These are phyloP conservation scores for Apis laboriosa DNA, from an alignment of 1,140 invertebrate species.

Conservation along the genomic window DNA sequence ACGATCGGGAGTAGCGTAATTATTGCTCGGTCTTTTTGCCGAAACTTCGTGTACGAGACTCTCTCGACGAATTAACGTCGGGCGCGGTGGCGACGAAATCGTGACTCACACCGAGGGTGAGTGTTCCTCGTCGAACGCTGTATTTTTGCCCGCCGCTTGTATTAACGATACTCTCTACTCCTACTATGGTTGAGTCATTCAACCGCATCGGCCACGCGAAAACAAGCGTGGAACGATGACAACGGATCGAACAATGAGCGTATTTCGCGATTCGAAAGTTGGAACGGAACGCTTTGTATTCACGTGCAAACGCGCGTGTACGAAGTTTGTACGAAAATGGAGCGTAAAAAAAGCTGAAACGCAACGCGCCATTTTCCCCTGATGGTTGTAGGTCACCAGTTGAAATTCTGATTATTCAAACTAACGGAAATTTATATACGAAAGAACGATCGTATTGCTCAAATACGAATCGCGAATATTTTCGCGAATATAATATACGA, in stretches of 20 bases:
- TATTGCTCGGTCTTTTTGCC: constrained; percentile 1
- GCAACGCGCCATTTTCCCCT: neutral
- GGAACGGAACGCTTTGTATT: neutral
- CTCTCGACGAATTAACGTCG: constrained; percentile 8
- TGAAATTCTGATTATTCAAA: neutral
- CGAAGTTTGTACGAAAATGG: neutral
- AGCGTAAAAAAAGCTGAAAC: neutral
- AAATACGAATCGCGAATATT: neutral
- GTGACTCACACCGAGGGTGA: constrained; percentile 22
- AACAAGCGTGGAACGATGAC: neutral
- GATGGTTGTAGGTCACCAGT: neutral
- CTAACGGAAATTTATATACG: neutral
- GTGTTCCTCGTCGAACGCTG: neutral
- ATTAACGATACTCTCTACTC: constrained; percentile 14
- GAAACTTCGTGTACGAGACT: neutral
- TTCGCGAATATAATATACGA: neutral
- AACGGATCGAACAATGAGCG: neutral
- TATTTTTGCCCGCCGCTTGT: neutral
- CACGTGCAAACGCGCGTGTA: too few species aligned
- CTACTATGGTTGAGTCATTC: constrained; percentile 24
- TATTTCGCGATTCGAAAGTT: neutral
- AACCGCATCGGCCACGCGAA: neutral
- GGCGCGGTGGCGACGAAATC: neutral
- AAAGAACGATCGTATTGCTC: neutral
- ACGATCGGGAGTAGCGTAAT: neutral